Base-by-base conservation (phyloP, 2,888 invertebrate species). In the Tryphoninae sp. region DNA sequence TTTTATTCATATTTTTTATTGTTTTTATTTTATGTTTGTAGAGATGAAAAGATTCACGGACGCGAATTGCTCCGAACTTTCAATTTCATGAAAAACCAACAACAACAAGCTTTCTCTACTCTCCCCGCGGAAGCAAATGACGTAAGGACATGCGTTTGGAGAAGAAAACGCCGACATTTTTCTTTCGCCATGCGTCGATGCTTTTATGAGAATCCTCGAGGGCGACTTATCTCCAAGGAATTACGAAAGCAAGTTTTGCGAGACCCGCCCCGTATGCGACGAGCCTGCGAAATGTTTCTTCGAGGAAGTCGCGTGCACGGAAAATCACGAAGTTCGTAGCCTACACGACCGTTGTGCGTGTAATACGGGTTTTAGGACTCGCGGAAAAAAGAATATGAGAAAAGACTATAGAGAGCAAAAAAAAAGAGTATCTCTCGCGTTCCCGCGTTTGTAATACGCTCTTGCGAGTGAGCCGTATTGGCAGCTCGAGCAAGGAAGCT, bases 401-500 rank as follows among this genome's bases (percentile, higher is more conserved):
- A 68, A 51, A 53, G 16, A 59, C 33, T 51, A 51, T 51, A 51
- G 51, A n/a, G 51, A 51, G 51, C 13, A 3, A 51, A 51, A 51
- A 16, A 16, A 16, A 19, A 16, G 51, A 51, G n/a, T 51, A n/a
- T 33, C 33, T 33, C 33, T 33, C 33, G 33, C 6, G 33, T 33
- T 33, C 33, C 33, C 33, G 33, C 33, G 33, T 33, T 33, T 7
- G 33, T 33, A 33, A 33, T 33, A 6, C 33, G 33, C 33, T 33
- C 33, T 4, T 0, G 33, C 33, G 33, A 33, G 1, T n/a, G 51
- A 51, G 51, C 7, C 16, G n/a, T 16, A 51, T 51, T 42, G 62
- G 58, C 16, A 58, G 67, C 42, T 74, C 64, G 80, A 75, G 49
- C 59, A 78, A 78, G 81, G 79, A 82, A 84, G 81, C 42, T 53